Evolutionary conservation across 2,797 vertebrate species (phyloP), one percentile per base, ranked within the genome.

Genomic region (Ceryle rudis): DNA sequence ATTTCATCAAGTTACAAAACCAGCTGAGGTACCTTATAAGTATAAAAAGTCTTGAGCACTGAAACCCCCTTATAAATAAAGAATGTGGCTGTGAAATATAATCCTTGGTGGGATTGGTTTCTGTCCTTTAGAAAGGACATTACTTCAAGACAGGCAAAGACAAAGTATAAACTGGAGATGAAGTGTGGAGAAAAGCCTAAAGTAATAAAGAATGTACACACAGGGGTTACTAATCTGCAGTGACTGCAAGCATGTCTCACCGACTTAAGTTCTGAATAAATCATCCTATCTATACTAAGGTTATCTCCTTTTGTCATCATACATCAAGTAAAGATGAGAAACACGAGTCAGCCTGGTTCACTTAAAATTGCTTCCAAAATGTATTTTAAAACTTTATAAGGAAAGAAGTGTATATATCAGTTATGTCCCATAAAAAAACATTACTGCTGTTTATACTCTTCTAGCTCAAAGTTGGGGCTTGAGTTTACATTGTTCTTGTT

Each of bases 221-320:
- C 5, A 25, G 64, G 61, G 72, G 58, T 93, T 95, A 87, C 73
- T 93, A 95, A 92, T 96, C 71, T 95, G 44, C 61, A 64, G 0
- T 58, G 73, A 85, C 28, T n/a, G 79, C 91, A 82, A 94, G 73
- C 64, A 55, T 79, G 75, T 89, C 86, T 96, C 61, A 21, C 58
- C 74, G 52, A 60, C 92, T 92, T 92, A 47, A 73, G 54, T 83
- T 91, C 69, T 95, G 91, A 95, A 96, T 97, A 95, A 97, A 97
- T 97, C 95, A 96, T 95, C 81, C 47, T 67, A 69, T 83, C 91
- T 95, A 64, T 94, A 77, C 81, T 39, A 81, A 79, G 73, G 86
- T 94, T 94, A 97, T 96, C 93, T 95, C 60, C 54, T 86, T 94
- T 90, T 92, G 93, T 94, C 94, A 93, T 94, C 82, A 77, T 71